Percentiles rank a stretch among this genome's conserved stretches.
Evolutionary conservation across 1,140 invertebrate genomes (phyloP).

Genomic region (Drosophila equinoxialis): DNA sequence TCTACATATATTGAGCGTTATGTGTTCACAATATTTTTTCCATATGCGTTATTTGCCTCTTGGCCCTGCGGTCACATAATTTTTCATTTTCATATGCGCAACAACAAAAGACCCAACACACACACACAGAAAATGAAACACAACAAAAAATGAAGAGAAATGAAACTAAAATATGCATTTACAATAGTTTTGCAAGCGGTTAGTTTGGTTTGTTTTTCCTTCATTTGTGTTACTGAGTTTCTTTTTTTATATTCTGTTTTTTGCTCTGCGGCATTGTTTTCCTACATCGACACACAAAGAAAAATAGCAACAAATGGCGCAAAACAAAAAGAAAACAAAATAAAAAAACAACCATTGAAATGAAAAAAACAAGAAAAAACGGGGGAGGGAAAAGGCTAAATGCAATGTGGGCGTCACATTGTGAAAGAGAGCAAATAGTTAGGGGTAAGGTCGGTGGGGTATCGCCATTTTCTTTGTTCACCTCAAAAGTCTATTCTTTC

Average conservation of each 20-base stretch:
- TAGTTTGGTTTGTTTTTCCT: conserved; percentile 25
- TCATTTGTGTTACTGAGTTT: background rate
- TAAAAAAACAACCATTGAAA: conserved; percentile 16
- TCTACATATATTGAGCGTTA: conserved; percentile 12
- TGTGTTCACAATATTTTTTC: conserved; percentile 46
- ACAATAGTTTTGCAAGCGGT: conserved; percentile 72
- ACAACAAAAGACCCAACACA: conserved; percentile 51
- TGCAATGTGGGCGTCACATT: conserved; percentile 34
- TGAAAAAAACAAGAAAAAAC: conserved; percentile 20
- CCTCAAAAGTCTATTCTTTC: conserved; percentile 1
- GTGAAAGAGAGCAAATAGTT: background rate
- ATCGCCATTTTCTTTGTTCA: background rate
- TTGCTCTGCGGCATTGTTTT: conserved; percentile 58
- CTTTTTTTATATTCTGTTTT: conserved; percentile 22
- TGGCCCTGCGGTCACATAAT: conserved; percentile 73
- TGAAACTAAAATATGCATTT: conserved; percentile 57
- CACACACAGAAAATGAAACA: background rate
- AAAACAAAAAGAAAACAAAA: conserved; percentile 44
- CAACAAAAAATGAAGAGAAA: conserved; percentile 1
- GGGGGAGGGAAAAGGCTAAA: conserved; percentile 46
- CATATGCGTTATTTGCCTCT: conserved; percentile 60
- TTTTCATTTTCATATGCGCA: conserved; percentile 73
- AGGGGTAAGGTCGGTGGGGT: background rate
- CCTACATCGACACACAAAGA: conserved; percentile 65
- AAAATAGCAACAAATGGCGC: conserved; percentile 71